phyloP scores from a whole-genome alignment of 2,888 invertebrate genomes.

The Pterostichus madidus region DNA sequence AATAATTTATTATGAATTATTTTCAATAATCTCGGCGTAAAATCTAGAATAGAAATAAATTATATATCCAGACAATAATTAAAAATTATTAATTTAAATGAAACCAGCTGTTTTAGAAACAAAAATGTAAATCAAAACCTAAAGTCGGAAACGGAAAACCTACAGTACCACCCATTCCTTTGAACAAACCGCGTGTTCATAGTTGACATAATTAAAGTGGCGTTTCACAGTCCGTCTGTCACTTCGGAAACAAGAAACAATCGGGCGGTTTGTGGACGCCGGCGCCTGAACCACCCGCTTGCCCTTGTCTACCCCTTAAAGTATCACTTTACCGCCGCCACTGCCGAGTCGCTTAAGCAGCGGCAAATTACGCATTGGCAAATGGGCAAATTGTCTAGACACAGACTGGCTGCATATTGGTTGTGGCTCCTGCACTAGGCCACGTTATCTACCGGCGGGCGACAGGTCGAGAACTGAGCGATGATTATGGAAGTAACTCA shows the following conservation, averaged over 20 bases:
- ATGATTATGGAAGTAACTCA: slow-evolving; percentile 4
- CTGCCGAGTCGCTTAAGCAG: not conserved
- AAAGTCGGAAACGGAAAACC: slow-evolving; percentile 25
- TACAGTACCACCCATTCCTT: slow-evolving; percentile 4
- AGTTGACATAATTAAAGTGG: slow-evolving; percentile 49
- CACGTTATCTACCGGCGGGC: slow-evolving; percentile 43
- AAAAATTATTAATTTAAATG: too few species aligned
- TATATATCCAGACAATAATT: too few species aligned
- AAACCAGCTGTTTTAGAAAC: too few species aligned
- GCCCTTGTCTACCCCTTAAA: slow-evolving; percentile 1
- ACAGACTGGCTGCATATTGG: slow-evolving; percentile 17
- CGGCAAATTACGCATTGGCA: slow-evolving; percentile 54
- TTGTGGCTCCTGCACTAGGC: too few species aligned
- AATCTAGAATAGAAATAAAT: too few species aligned
- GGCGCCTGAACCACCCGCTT: slow-evolving; percentile 43
- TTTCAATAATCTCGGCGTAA: too few species aligned
- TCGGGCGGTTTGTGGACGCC: slow-evolving; percentile 56
- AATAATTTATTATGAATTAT: too few species aligned
- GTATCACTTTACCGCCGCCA: slow-evolving; percentile 54
- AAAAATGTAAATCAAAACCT: too few species aligned
- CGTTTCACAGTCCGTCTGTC: slow-evolving; percentile 53
- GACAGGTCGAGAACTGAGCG: slow-evolving; percentile 18
- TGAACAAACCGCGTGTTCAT: slow-evolving; percentile 8
- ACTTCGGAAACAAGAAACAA: slow-evolving; percentile 30
- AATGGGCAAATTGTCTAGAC: slow-evolving; percentile 49